Conservation (phyloP, 2,113 vertebrate species). For the Cranoglanis bouderius region DNA sequence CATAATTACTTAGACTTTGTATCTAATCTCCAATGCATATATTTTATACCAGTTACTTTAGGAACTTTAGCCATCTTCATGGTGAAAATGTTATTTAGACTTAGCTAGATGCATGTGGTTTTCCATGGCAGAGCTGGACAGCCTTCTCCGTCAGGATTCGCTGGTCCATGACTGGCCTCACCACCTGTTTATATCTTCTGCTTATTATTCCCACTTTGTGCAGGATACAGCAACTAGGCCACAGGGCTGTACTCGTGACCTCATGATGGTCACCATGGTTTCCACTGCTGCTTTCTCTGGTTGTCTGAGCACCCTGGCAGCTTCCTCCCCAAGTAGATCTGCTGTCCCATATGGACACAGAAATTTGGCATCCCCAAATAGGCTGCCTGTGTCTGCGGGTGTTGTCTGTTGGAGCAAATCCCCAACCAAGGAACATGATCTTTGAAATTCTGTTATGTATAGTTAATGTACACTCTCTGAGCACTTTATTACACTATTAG, state of each 20-base stretch:
- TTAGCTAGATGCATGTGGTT: not conserved
- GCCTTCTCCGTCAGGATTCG: too few relatives aligned
- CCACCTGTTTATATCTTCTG: slow-evolving; percentile 5
- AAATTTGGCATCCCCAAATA: not conserved
- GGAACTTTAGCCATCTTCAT: not conserved
- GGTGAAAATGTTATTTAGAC: not conserved
- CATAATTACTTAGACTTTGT: not conserved
- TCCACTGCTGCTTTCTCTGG: not conserved
- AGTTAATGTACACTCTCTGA: not conserved
- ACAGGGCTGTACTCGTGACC: not conserved
- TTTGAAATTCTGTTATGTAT: not conserved
- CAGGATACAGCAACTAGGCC: slow-evolving; percentile 15
- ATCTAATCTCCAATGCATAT: not conserved
- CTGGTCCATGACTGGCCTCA: not conserved
- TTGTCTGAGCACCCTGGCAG: slow-evolving; percentile 14
- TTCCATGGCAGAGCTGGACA: not conserved
- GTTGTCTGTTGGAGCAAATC: not conserved
- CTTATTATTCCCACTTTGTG: not conserved
- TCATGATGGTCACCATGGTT: not conserved
- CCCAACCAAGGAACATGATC: not conserved
- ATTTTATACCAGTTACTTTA: not conserved
- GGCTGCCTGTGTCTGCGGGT: not conserved
- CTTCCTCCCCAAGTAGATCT: not conserved
- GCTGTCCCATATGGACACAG: not conserved
- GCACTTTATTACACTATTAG: not conserved